phyloP scores from a whole-genome alignment of 1,140 invertebrate genomes.

The Chionoecetes opilio region DNA sequence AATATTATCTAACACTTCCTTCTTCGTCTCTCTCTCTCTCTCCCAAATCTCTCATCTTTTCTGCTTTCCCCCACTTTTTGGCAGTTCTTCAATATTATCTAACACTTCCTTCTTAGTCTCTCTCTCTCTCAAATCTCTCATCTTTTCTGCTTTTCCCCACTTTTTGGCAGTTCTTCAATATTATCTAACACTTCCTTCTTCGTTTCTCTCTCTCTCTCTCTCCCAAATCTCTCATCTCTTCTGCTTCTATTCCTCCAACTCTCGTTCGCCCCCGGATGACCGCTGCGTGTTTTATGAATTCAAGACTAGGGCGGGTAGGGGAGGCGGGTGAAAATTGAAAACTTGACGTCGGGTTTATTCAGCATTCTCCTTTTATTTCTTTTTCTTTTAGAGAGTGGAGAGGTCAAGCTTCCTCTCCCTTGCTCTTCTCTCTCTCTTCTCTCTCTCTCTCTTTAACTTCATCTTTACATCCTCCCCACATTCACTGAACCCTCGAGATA shows the following conservation, averaged over 20 bases:
- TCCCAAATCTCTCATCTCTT: background rate
- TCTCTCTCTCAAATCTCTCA: too few species aligned
- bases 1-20: too few species aligned
- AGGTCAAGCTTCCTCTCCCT: background rate
- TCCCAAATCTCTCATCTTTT: background rate
- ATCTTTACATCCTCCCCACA: background rate
- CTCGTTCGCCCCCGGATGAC: constrained; percentile 1
- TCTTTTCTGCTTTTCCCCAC: too few species aligned
- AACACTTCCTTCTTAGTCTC: background rate
- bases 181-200: background rate
- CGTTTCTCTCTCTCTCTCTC: background rate
- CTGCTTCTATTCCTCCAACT: constrained; percentile 19
- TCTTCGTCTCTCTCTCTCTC: background rate
- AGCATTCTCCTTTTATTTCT: constrained; percentile 19
- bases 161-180: too few species aligned
- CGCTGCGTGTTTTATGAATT: constrained; percentile 28
- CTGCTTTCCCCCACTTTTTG: background rate
- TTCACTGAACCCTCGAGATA: too few species aligned
- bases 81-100: background rate
- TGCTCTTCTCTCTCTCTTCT: background rate
- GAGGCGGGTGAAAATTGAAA: too few species aligned
- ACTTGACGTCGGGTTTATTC: constrained; percentile 19
- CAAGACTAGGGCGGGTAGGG: background rate
- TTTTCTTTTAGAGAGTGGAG: background rate
- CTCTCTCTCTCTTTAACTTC: background rate